Evolutionary conservation across 2,797 vertebrate species (phyloP).

Genomic region (Pantherophis alleghaniensis): DNA sequence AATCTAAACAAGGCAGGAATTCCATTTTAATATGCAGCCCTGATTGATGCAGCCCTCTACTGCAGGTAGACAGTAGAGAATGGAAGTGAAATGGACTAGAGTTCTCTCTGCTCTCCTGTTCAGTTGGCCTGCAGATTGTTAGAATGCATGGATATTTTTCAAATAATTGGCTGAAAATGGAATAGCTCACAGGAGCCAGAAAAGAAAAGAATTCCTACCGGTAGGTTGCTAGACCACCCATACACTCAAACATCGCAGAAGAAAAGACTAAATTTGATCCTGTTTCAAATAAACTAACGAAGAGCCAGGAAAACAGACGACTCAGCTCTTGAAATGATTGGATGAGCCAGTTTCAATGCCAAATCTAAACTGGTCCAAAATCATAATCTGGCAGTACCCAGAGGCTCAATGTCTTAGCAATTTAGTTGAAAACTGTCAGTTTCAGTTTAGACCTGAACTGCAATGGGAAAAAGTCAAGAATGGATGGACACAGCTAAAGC

Average conservation of each 20-base stretch:
- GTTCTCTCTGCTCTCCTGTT: not conserved
- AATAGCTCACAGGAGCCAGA: not conserved
- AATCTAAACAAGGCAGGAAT: not conserved
- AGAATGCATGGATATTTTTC: not conserved
- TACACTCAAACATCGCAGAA: not conserved
- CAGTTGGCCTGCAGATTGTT: not conserved
- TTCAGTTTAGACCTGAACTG: not conserved
- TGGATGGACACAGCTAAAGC: not conserved
- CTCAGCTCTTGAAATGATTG: not conserved
- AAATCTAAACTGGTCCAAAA: not conserved
- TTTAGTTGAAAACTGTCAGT: not conserved
- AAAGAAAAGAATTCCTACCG: not conserved
- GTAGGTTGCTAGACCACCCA: not conserved
- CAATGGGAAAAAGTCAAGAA: not conserved
- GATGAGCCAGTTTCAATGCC: not conserved
- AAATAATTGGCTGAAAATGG: not conserved
- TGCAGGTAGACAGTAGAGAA: not conserved
- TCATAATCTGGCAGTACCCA: not conserved
- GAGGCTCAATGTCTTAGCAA: not conserved
- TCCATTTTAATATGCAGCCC: not conserved
- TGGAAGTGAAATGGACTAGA: not conserved
- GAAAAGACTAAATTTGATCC: not conserved
- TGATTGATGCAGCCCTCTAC: not conserved
- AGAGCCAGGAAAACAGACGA: not conserved
- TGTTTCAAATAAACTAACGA: not conserved